Evolutionary conservation across 2,888 invertebrate genomes (phyloP), one percentile per base, ranked within the genome.

Genomic region (Lymantria dispar): DNA sequence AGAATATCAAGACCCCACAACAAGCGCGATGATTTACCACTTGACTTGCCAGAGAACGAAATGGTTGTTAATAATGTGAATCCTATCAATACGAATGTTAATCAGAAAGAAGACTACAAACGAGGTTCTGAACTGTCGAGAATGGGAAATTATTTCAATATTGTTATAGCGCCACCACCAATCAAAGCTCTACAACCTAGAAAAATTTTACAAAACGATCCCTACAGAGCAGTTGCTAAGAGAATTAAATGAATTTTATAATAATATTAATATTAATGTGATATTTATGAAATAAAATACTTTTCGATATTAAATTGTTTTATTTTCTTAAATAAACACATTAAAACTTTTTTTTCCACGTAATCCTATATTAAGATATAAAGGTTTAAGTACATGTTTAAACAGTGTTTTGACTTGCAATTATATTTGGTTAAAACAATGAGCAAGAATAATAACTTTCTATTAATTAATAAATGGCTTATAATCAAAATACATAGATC

Each of bases 121-220:
- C 70, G 78, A n/a, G 70, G 73, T 7, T 67, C 78, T 0, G 90
- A 90, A 43, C 68, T 85, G 0, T 85, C 89, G 2, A 73, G 90
- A 52, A 87, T 90, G 89, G 90, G 90, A 10, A 91, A 91, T 70
- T 91, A 90, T 62, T 91, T 90, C 59, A 89, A 90, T 56, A 90
- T 90, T 15, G 90, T 91, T 31, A 91, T 91, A 43, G 90, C 90
- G 0, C 90, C 90, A 1, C 90, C 90, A 1, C 90, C 88, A 1
- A 87, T 90, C 40, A 87, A 87, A 62, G 78, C 89, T 3, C 52
- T 89, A 10, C 88, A 87, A 48, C 87, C 90, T 1, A 76, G 90
- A 45, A 89, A 90, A 69, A 60, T 84, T 45, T 29, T 87, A 22
- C 73, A 77, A 39, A 76, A 64, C 31, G 83, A 83, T 11, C 61